Conservation (phyloP, 2,113 vertebrate genomes). For the Malurus alboscapulatus region DNA sequence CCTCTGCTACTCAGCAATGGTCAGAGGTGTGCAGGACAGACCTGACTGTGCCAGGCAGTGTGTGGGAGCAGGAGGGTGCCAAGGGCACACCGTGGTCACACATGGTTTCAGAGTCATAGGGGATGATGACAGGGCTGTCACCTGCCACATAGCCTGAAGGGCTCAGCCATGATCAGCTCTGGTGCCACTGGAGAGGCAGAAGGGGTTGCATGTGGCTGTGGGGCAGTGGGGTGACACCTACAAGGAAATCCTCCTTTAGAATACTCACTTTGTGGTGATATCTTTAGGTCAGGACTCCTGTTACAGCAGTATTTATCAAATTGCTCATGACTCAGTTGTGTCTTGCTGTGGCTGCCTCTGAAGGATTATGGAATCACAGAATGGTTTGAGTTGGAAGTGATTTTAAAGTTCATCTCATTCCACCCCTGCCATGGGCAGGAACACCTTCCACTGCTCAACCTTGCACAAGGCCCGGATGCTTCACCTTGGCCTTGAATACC, state of each 20-base stretch:
- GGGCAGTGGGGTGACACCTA: too few species aligned
- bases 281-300: neutral
- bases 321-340: neutral
- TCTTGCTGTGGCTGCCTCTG: neutral
- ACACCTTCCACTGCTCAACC: neutral
- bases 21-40: neutral
- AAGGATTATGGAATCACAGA: neutral
- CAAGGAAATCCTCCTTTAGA: neutral
- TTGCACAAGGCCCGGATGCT: neutral
- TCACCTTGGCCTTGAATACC: neutral
- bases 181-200: neutral
- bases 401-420: neutral
- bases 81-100: neutral
- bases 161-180: neutral
- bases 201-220: neutral
- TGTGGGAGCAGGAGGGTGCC: neutral
- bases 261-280: too few species aligned
- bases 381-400: neutral
- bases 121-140: fast-evolving
- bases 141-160: neutral
- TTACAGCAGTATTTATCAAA: neutral
- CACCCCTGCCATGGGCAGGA: neutral
- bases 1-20: neutral
- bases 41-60: neutral
- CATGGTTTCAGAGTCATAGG: fast-evolving